Conservation (phyloP, 2,113 vertebrate genomes). For the Myrmophylax atrothorax region DNA sequence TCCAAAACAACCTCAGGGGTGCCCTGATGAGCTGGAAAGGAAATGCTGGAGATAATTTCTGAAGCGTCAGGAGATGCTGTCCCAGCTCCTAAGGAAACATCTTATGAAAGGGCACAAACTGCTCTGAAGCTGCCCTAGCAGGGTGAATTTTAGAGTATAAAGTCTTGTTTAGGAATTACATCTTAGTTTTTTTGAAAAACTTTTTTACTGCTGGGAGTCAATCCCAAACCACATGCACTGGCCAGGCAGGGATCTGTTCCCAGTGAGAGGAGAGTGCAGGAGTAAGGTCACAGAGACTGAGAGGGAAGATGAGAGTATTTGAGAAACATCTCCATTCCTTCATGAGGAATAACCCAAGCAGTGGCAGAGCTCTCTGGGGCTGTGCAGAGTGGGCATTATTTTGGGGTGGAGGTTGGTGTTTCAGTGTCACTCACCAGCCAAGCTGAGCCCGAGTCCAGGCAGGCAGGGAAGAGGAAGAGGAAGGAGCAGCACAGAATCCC, state of each 20-base stretch:
- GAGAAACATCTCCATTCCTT: background rate
- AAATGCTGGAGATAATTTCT: background rate
- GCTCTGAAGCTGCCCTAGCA: background rate
- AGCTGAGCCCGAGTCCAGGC: rapidly evolving
- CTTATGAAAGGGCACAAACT: background rate
- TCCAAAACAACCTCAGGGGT: background rate
- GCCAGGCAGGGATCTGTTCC: too few relatives aligned
- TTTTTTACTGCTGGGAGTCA: background rate
- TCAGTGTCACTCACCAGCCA: background rate
- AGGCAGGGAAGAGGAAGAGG: background rate
- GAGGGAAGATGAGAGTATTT: background rate
- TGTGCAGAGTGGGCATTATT: rapidly evolving
- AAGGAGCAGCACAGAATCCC: background rate
- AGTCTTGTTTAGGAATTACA: background rate
- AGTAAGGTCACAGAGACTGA: background rate
- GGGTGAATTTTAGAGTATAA: background rate
- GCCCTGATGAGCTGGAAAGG: background rate
- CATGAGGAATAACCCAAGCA: background rate
- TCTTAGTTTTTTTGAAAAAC: background rate
- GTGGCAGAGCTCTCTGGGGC: background rate
- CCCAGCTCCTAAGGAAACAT: background rate
- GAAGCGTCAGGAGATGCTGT: background rate
- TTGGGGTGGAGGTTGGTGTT: rapidly evolving
- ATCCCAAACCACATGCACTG: background rate
- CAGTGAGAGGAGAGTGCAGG: rapidly evolving